These are phyloP conservation scores for Heliopora coerulea DNA, from an alignment of 92 coral and sea anemone species.

Conservation along the genomic window DNA sequence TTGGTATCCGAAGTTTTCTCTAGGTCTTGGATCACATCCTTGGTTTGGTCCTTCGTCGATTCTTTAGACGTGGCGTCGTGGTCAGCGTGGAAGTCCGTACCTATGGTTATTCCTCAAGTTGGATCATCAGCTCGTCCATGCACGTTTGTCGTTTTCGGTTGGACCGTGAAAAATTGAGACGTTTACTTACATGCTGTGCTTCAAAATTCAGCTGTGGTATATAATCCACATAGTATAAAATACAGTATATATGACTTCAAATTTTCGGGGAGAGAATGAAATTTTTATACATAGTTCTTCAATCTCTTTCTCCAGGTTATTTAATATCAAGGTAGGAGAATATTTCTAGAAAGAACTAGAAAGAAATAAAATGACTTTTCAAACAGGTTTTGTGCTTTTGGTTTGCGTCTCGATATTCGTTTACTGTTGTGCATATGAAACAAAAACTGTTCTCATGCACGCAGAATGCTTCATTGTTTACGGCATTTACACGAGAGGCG, in stretches of 20 bases:
- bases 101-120: background rate
- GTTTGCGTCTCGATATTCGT: no score
- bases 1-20: slow-evolving; percentile 3
- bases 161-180: slow-evolving; percentile 20
- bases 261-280: background rate
- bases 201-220: background rate
- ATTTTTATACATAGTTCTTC: background rate
- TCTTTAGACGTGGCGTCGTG: background rate
- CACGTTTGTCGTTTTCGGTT: slow-evolving; percentile 23
- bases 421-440: no score
- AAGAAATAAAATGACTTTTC: background rate
- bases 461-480: no score
- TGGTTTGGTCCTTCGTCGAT: background rate
- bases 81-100: slow-evolving; percentile 1
- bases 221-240: no score
- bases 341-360: background rate
- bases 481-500: no score
- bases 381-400: background rate
- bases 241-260: background rate
- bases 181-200: background rate
- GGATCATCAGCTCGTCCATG: slow-evolving; percentile 8
- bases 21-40: background rate
- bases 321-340: slow-evolving; percentile 4
- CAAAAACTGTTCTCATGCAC: no score
- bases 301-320: background rate